These are phyloP conservation scores for Geotrypetes seraphini DNA, from an alignment of 2,797 vertebrate genomes.

Conservation along the genomic window DNA sequence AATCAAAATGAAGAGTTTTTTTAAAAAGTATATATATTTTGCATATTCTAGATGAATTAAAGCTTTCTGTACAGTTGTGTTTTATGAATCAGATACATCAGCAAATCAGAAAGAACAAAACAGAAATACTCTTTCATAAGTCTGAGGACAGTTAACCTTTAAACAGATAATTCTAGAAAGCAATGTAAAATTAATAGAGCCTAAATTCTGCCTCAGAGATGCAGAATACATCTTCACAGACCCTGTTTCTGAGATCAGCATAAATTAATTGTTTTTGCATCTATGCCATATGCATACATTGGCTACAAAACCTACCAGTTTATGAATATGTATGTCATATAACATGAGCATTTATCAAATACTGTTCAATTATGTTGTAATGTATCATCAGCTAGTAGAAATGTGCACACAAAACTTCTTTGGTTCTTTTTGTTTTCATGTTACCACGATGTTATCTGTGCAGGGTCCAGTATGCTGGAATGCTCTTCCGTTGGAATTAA, in stretches of 20 bases:
- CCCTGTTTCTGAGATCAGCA: slow-evolving; percentile 58
- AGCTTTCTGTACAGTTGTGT: background rate
- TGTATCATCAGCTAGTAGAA: background rate
- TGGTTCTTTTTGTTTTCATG: too few relatives aligned
- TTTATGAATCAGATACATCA: slow-evolving; percentile 22
- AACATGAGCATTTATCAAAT: slow-evolving; percentile 4
- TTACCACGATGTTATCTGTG: too few relatives aligned
- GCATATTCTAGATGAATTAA: too few relatives aligned
- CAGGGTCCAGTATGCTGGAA: too few relatives aligned
- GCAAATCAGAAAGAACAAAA: slow-evolving; percentile 59
- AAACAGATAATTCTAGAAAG: slow-evolving; percentile 75
- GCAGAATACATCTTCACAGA: slow-evolving; percentile 58
- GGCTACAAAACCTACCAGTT: slow-evolving; percentile 21
- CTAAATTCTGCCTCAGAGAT: slow-evolving; percentile 55
- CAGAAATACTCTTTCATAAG: slow-evolving; percentile 65
- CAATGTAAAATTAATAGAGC: slow-evolving; percentile 71
- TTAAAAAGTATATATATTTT: too few relatives aligned
- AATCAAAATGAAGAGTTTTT: too few relatives aligned
- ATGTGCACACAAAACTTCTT: too few relatives aligned
- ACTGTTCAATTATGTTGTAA: background rate
- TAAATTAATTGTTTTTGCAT: slow-evolving; percentile 52
- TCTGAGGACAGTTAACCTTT: slow-evolving; percentile 80
- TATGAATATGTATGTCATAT: slow-evolving; percentile 38
- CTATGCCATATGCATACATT: slow-evolving; percentile 30
- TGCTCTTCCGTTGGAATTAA: too few relatives aligned